These are phyloP conservation scores for Gymnogyps californianus DNA, from an alignment of 2,113 vertebrate genomes.

Conservation along the genomic window DNA sequence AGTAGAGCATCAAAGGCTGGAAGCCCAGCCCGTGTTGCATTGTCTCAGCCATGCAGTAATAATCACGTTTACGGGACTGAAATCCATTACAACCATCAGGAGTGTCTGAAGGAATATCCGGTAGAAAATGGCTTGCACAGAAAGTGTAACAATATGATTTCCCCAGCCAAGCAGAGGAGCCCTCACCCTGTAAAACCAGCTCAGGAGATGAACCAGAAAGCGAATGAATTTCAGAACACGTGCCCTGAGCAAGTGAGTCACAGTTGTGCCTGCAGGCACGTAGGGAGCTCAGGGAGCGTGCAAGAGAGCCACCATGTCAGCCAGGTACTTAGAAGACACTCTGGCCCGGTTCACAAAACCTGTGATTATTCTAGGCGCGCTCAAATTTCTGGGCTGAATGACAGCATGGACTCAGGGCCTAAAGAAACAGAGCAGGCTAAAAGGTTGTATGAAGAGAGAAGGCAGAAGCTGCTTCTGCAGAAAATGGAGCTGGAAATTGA, in stretches of 20 bases:
- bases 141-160: conserved; percentile 32
- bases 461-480: conserved; percentile 85
- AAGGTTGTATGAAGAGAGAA: conserved; percentile 81
- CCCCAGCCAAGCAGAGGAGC: background rate
- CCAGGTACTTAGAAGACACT: background rate
- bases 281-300: background rate
- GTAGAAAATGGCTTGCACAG: conserved; percentile 7
- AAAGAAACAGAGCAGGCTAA: conserved; percentile 55
- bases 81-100: background rate
- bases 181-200: background rate
- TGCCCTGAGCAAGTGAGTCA: background rate
- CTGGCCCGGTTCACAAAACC: background rate
- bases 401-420: background rate
- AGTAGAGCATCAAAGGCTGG: background rate
- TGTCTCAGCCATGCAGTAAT: conserved; percentile 39
- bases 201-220: background rate
- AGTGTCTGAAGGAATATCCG: background rate
- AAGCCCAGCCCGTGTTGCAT: background rate
- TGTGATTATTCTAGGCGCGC: conserved; percentile 4
- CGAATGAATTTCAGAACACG: background rate
- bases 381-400: background rate
- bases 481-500: conserved; percentile 92
- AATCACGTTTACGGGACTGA: background rate
- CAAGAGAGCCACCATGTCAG: background rate
- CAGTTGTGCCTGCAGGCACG: background rate